Conservation (phyloP, 1,140 invertebrate genomes). For the Venturia canescens region DNA sequence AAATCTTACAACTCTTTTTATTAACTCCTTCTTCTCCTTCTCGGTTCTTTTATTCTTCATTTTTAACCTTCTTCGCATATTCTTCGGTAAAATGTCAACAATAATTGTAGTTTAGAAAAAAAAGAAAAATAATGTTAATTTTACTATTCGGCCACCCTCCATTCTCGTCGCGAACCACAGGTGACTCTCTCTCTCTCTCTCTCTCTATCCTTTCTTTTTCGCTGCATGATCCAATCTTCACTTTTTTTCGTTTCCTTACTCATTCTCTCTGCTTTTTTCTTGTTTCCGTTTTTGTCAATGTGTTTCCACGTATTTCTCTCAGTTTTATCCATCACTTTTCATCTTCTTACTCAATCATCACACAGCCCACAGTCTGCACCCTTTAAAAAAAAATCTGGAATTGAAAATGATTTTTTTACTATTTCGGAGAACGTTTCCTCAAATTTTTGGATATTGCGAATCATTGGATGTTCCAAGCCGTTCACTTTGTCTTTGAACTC, state of each 20-base stretch:
- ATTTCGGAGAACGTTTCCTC: neutral
- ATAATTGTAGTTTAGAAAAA: slow-evolving; percentile 48
- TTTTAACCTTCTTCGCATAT: slow-evolving; percentile 40
- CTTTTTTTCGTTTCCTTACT: slow-evolving; percentile 28
- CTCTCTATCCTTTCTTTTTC: neutral
- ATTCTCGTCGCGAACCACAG: slow-evolving; percentile 72
- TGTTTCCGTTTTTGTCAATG: slow-evolving; percentile 55
- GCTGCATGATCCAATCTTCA: neutral
- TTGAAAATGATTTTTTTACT: slow-evolving; percentile 14
- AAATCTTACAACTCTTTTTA: slow-evolving; percentile 52
- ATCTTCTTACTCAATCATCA: slow-evolving; percentile 59
- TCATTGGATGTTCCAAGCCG: too few species aligned
- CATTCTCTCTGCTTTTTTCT: neutral
- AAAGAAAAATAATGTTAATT: slow-evolving; percentile 34
- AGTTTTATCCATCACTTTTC: slow-evolving; percentile 53
- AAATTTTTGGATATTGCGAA: neutral
- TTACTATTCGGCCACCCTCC: slow-evolving; percentile 54
- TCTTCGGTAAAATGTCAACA: slow-evolving; percentile 50
- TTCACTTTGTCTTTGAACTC: too few species aligned
- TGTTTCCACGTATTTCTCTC: too few species aligned
- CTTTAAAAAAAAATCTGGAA: slow-evolving; percentile 61
- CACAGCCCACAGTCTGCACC: slow-evolving; percentile 69
- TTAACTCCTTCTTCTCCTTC: slow-evolving; percentile 13
- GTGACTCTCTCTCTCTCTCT: slow-evolving; percentile 47
- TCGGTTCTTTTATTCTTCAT: slow-evolving; percentile 49